Base-by-base conservation (phyloP, 2,888 invertebrate species). In the Synanthedon tipuliformis region DNA sequence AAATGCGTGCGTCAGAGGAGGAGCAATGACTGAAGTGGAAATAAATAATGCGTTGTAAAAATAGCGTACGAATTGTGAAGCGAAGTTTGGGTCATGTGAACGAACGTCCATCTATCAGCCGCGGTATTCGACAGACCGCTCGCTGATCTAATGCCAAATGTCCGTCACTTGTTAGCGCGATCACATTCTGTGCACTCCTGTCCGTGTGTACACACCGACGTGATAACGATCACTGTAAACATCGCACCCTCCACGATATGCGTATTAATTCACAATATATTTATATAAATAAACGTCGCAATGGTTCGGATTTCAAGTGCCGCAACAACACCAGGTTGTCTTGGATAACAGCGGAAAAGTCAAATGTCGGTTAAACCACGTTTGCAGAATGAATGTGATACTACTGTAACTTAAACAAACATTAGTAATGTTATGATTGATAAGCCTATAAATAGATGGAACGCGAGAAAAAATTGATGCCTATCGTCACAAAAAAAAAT, bases 21-120 rank as follows among this genome's bases (percentile, higher is more conserved):
- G 68, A 73, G 63, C 66, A 73, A 65, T 74, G 71, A 77, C 73
- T 78, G 75, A 75, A 79, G 75, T 73, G 75, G 75, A 69, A 34
- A 74, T 75, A 77, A 81, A 81, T 78, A 82, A 74, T 65, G 59
- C 60, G 60, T 57, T 73, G 58, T 78, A 78, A 78, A 81, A 83
- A 84, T 86, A 85, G 78, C 68, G 62, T 49, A 62, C 66, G 68
- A 66, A 71, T 73, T 61, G 61, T 62, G 68, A 70, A 71, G 66
- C 71, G 75, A 68, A 73, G 75, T 75, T 78, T 71, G 71, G 72
- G 73, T 82, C 81, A 83, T 82, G 84, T 81, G 84, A 75, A 76
- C 62, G 84, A 75, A 76, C 62, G 70, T 68, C 64, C 68, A 64
- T 66, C 57, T 61, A 59, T 62, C 60, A 62, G 58, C 66, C 66